Evolutionary conservation across 2,888 invertebrate genomes (phyloP).

Genomic region (Andrena marginata): DNA sequence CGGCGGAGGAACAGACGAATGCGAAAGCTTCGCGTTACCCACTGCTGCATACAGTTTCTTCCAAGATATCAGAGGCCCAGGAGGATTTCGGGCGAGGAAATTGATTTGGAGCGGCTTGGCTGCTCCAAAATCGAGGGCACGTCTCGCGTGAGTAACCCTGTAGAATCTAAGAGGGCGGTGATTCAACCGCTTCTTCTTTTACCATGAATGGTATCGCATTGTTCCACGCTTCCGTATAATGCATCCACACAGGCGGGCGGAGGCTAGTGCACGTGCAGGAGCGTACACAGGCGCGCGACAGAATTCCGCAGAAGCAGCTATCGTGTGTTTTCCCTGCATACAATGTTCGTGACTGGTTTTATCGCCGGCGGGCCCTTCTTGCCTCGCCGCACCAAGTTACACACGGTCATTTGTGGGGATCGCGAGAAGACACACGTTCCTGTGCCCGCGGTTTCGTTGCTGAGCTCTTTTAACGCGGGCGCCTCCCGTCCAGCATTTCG

Average conservation of each 20-base stretch:
- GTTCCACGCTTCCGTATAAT: conserved; percentile 56
- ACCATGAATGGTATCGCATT: conserved; percentile 59
- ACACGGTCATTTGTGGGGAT: conserved; percentile 37
- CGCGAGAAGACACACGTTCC: conserved; percentile 39
- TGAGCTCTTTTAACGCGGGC: not conserved
- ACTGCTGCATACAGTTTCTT: no score
- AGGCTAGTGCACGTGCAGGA: not conserved
- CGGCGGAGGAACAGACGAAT: not conserved
- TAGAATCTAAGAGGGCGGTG: conserved; percentile 33
- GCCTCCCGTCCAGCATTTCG: not conserved
- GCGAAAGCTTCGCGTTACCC: not conserved
- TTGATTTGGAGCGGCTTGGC: not conserved
- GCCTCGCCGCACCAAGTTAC: conserved; percentile 25
- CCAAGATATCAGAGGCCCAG: no score
- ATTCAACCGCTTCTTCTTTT: conserved; percentile 54
- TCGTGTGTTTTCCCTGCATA: conserved; percentile 57
- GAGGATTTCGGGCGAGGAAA: not conserved
- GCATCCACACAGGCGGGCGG: not conserved
- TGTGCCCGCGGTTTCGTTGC: not conserved
- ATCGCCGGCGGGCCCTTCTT: conserved; percentile 57
- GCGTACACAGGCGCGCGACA: conserved; percentile 21
- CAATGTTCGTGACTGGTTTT: conserved; percentile 64
- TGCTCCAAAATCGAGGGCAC: not conserved
- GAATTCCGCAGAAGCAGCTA: conserved; percentile 49
- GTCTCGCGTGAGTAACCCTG: conserved; percentile 25